phyloP scores from a whole-genome alignment of 2,888 invertebrate genomes.

The Alentia gelatinosa region DNA sequence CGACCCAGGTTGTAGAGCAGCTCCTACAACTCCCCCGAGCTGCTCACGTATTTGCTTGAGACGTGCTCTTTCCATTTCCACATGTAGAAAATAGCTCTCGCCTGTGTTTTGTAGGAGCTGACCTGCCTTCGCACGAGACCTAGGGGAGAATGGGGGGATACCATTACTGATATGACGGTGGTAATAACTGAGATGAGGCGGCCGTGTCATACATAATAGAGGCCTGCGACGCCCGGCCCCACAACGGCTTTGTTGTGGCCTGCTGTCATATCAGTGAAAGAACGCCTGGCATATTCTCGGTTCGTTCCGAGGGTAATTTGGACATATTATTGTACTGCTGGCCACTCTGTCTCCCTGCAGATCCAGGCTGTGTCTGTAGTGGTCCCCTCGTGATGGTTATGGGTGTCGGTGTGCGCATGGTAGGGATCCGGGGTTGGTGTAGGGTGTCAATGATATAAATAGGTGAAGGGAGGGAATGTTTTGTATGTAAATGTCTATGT shows the following conservation, averaged over 20 bases:
- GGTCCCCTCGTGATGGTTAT: too few species aligned
- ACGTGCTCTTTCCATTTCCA: neutral
- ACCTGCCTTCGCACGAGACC: neutral
- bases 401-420: too few species aligned
- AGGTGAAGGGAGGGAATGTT: too few species aligned
- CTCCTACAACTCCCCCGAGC: too few species aligned
- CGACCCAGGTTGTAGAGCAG: too few species aligned
- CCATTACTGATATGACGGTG: neutral
- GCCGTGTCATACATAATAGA: neutral
- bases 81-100: neutral
- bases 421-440: too few species aligned
- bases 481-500: too few species aligned
- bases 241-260: neutral
- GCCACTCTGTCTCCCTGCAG: too few species aligned
- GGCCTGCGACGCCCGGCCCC: too few species aligned
- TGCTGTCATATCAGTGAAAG: neutral
- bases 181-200: neutral
- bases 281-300: neutral
- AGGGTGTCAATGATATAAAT: too few species aligned
- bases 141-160: neutral
- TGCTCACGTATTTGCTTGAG: too few species aligned
- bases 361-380: too few species aligned
- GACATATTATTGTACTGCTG: neutral
- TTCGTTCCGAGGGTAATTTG: neutral
- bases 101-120: neutral